Evolutionary conservation across 2,888 invertebrate species (phyloP).

Genomic region (Emmelina monodactyla): DNA sequence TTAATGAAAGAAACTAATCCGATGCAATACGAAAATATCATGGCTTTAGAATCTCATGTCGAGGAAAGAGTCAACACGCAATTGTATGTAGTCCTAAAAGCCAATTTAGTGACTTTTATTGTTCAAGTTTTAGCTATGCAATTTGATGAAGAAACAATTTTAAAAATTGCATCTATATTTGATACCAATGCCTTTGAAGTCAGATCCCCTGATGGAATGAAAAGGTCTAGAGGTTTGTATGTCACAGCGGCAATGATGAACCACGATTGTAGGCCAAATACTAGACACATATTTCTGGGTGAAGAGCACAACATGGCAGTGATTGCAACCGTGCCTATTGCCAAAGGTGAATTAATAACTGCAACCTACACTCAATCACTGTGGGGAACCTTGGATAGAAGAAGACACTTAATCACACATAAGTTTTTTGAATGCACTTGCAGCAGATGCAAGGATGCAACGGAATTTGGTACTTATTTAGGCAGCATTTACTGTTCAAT

Average conservation of each 20-base stretch:
- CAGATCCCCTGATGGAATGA: conserved; percentile 51
- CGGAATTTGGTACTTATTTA: conserved; percentile 70
- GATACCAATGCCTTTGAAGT: conserved; percentile 78
- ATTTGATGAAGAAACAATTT: conserved; percentile 64
- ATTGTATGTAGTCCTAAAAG: conserved; percentile 66
- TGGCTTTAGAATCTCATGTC: conserved; percentile 68
- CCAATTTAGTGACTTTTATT: conserved; percentile 70
- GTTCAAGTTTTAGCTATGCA: conserved; percentile 64
- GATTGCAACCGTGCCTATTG: conserved; percentile 70
- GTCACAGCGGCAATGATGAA: conserved; percentile 73
- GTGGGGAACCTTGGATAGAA: conserved; percentile 72
- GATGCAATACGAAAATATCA: conserved; percentile 57
- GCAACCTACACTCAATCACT: conserved; percentile 76
- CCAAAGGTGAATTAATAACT: conserved; percentile 72
- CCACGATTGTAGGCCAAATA: conserved; percentile 77
- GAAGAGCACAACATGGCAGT: conserved; percentile 68
- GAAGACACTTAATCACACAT: conserved; percentile 65
- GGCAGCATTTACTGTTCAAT: conserved; percentile 72
- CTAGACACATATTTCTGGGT: conserved; percentile 70
- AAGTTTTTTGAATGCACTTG: conserved; percentile 78
- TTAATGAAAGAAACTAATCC: conserved; percentile 65
- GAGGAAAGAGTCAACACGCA: conserved; percentile 68
- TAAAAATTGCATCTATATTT: conserved; percentile 71
- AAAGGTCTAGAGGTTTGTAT: conserved; percentile 70
- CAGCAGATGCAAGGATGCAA: conserved; percentile 72